Conservation (phyloP, 2,113 vertebrate genomes). For the Vanacampus margaritifer region DNA sequence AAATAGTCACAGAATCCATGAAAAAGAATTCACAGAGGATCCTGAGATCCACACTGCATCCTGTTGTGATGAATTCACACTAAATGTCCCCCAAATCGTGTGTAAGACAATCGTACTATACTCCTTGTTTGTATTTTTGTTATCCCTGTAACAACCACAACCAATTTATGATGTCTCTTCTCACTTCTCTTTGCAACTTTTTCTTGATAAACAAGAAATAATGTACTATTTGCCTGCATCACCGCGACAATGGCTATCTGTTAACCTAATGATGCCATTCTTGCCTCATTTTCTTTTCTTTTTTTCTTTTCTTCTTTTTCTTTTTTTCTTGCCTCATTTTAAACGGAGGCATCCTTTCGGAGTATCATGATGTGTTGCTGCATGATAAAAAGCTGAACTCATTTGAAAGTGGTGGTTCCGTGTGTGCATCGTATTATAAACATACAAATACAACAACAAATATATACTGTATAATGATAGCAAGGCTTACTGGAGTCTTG, state of each 20-base stretch:
- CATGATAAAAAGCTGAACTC: constrained; percentile 32
- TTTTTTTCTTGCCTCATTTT: constrained; percentile 25
- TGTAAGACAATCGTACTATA: neutral
- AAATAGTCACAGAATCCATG: too few species aligned
- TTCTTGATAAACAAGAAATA: neutral
- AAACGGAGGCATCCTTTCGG: constrained; percentile 14
- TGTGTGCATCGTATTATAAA: constrained; percentile 25
- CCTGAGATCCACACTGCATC: neutral
- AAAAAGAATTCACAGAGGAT: neutral
- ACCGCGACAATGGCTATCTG: constrained; percentile 32
- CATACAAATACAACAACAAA: neutral
- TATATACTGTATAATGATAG: neutral
- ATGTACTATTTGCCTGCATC: constrained; percentile 18
- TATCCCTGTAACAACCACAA: neutral
- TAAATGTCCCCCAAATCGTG: neutral
- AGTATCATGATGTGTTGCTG: constrained; percentile 21
- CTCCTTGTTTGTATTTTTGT: neutral
- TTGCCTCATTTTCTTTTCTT: constrained; percentile 22
- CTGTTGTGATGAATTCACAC: neutral
- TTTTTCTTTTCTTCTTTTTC: too few species aligned
- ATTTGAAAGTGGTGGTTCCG: constrained; percentile 16
- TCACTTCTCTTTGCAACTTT: neutral
- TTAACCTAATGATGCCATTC: constrained; percentile 42
- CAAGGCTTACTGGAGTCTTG: constrained; percentile 90
- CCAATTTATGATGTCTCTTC: neutral